Evolutionary conservation across 2,797 vertebrate species (phyloP).

Genomic region (Rhyacichthys aspro): DNA sequence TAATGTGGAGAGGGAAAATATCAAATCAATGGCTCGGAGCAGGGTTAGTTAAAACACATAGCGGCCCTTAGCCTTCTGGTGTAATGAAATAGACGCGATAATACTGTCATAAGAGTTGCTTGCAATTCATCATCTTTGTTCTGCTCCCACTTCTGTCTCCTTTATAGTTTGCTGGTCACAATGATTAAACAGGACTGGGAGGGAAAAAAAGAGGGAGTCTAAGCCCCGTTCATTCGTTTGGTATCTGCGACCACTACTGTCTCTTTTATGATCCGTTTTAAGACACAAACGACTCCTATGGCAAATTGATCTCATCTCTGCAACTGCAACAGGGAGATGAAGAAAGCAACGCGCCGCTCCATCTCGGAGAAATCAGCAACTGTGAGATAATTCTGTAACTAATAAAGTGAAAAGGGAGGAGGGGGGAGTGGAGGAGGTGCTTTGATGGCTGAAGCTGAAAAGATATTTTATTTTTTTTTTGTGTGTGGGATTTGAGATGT

Average conservation of each 20-base stretch:
- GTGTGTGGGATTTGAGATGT: slow-evolving; percentile 95
- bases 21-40: slow-evolving; percentile 34
- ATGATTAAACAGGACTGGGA: slow-evolving; percentile 71
- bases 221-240: slow-evolving; percentile 66
- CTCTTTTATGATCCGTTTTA: slow-evolving; percentile 63
- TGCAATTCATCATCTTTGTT: slow-evolving; percentile 69
- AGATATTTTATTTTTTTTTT: slow-evolving; percentile 94
- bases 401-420: slow-evolving; percentile 88
- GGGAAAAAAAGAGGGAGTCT: slow-evolving; percentile 59
- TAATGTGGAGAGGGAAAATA: slow-evolving; percentile 57
- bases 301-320: slow-evolving; percentile 78
- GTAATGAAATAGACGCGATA: slow-evolving; percentile 69
- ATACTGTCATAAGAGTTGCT: slow-evolving; percentile 68
- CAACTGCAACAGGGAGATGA: slow-evolving; percentile 68
- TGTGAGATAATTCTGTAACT: slow-evolving; percentile 96
- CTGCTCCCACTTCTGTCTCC: slow-evolving; percentile 52
- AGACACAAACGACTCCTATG: slow-evolving; percentile 26
- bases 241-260: slow-evolving; percentile 63
- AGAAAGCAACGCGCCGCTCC: slow-evolving; percentile 62
- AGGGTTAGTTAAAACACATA: slow-evolving; percentile 48
- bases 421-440: slow-evolving; percentile 69
- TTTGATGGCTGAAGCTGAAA: slow-evolving; percentile 97
- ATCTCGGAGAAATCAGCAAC: slow-evolving; percentile 88
- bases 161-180: slow-evolving; percentile 69
- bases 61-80: slow-evolving; percentile 60